Evolutionary conservation across 2,888 invertebrate species (phyloP).

Genomic region (Leptinotarsa juncta): DNA sequence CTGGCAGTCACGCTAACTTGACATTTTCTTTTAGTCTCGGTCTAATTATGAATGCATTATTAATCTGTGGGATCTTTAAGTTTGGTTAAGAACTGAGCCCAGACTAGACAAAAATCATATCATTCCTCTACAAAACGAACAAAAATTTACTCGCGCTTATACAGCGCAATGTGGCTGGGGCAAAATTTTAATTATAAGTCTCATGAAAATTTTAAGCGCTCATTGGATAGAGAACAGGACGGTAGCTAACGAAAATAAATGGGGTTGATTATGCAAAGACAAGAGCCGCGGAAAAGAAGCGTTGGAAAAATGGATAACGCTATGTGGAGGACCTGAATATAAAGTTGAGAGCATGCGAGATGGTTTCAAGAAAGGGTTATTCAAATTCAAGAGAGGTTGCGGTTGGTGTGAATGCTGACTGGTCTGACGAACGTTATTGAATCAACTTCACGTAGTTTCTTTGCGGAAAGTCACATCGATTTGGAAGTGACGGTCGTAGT

Average conservation of each 20-base stretch:
- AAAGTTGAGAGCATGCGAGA: neutral
- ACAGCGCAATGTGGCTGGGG: constrained; percentile 7
- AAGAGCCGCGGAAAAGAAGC: neutral
- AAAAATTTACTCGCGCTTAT: constrained; percentile 7
- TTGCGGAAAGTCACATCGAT: neutral
- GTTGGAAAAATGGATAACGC: constrained; percentile 12
- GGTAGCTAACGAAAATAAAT: constrained; percentile 9
- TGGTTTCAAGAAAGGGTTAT: constrained; percentile 25
- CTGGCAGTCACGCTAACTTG: no score
- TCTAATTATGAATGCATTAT: neutral
- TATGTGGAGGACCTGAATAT: constrained; percentile 9
- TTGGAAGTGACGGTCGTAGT: neutral
- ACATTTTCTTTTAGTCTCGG: no score
- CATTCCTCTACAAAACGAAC: constrained; percentile 2
- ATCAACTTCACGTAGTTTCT: neutral
- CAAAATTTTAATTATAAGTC: constrained; percentile 8
- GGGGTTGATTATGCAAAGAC: constrained; percentile 8
- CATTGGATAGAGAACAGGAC: neutral
- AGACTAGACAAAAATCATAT: neutral
- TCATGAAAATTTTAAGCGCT: constrained; percentile 10
- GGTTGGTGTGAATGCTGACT: neutral
- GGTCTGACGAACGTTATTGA: neutral
- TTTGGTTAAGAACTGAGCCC: neutral
- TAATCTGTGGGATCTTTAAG: neutral
- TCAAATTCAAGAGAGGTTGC: constrained; percentile 24